A percentile compares a stretch with the other conserved stretches of the same genome.
These are phyloP conservation scores for Drosophila eohydei DNA, from an alignment of 2,888 invertebrate genomes.

Conservation along the genomic window DNA sequence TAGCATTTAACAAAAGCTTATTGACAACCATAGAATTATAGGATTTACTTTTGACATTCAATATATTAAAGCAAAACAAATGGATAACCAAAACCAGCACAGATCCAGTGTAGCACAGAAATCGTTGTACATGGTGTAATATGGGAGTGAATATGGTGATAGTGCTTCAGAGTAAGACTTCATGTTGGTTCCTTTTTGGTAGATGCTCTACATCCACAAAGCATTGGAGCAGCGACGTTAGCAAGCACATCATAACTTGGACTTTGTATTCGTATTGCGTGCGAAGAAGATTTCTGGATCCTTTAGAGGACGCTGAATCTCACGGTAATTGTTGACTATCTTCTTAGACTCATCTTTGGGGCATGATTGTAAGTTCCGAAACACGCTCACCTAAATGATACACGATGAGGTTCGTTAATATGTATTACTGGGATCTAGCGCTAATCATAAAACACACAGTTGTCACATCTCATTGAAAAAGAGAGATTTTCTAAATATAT, in stretches of 20 bases:
- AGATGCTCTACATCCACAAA: slow-evolving; percentile 24
- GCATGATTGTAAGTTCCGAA: slow-evolving; percentile 84
- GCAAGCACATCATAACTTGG: slow-evolving; percentile 83
- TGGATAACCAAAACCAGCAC: slow-evolving; percentile 35
- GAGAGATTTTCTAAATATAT: no score
- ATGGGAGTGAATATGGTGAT: slow-evolving; percentile 15
- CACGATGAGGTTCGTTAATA: no score
- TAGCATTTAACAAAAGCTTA: slow-evolving; percentile 58
- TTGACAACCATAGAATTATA: slow-evolving; percentile 64
- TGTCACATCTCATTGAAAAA: neutral
- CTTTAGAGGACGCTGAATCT: slow-evolving; percentile 84
- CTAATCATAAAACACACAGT: neutral
- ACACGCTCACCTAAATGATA: slow-evolving; percentile 81
- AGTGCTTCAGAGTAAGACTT: slow-evolving; percentile 28
- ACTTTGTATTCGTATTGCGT: slow-evolving; percentile 84
- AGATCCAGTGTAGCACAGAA: slow-evolving; percentile 18
- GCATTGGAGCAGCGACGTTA: slow-evolving; percentile 12
- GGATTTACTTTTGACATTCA: slow-evolving; percentile 46
- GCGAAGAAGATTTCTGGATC: slow-evolving; percentile 85
- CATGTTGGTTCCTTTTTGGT: slow-evolving; percentile 17
- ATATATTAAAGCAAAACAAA: slow-evolving; percentile 25
- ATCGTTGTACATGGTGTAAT: slow-evolving; percentile 1
- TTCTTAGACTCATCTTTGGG: slow-evolving; percentile 84
- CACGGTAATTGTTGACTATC: slow-evolving; percentile 85
- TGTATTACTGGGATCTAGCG: neutral